These are phyloP conservation scores for Leptopilina drosophilae DNA, from an alignment of 2,888 invertebrate genomes.

Conservation along the genomic window DNA sequence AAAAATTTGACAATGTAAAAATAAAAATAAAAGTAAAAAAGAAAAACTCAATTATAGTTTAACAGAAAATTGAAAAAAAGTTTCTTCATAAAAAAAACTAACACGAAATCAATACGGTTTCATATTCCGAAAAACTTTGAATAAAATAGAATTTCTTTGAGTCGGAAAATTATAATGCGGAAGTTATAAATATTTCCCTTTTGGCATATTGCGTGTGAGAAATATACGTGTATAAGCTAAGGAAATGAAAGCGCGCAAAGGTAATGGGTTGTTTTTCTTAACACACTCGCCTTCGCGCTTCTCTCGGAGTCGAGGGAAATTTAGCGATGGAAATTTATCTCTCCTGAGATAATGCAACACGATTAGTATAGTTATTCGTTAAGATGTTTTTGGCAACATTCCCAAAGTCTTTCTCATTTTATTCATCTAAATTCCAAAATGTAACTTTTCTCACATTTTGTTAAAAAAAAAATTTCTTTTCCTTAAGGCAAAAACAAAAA, in stretches of 20 bases:
- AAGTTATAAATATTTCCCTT: slow-evolving; percentile 12
- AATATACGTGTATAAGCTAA: neutral
- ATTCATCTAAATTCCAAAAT: neutral
- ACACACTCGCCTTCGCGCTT: neutral
- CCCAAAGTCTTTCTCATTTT: slow-evolving; percentile 18
- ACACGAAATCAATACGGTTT: too few relatives aligned
- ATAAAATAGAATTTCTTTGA: neutral
- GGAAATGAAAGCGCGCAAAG: neutral
- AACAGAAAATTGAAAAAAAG: too few relatives aligned
- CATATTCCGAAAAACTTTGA: too few relatives aligned
- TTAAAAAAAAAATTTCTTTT: too few relatives aligned
- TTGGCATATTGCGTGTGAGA: slow-evolving; percentile 11
- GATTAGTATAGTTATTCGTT: slow-evolving; percentile 52
- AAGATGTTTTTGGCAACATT: slow-evolving; percentile 47
- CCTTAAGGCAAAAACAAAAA: too few relatives aligned
- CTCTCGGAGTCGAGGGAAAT: neutral
- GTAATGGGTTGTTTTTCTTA: slow-evolving; percentile 4
- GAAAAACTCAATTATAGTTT: too few relatives aligned
- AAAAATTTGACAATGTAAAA: too few relatives aligned
- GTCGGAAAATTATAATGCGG: slow-evolving; percentile 4
- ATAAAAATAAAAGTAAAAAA: too few relatives aligned
- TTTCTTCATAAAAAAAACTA: too few relatives aligned
- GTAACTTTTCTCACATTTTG: too few relatives aligned
- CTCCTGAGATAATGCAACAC: slow-evolving; percentile 44
- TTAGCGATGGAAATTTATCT: slow-evolving; percentile 44